Evolutionary conservation across 1,140 invertebrate species (phyloP).

Genomic region (Diprion similis): DNA sequence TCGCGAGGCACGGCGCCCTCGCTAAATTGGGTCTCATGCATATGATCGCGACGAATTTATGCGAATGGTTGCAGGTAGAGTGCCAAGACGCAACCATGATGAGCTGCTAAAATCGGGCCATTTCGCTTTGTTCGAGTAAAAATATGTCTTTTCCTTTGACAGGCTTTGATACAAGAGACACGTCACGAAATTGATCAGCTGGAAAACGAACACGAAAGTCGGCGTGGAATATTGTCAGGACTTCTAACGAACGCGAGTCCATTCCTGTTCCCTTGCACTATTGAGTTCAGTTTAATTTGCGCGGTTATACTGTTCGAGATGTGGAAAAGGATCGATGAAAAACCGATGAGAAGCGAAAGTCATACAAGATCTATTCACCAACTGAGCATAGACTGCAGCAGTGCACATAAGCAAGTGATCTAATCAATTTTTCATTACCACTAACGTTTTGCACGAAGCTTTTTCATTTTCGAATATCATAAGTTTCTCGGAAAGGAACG

Average conservation of each 20-base stretch:
- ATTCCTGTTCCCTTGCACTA: conserved; percentile 89
- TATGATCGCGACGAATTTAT: conserved; percentile 83
- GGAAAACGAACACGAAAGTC: conserved; percentile 56
- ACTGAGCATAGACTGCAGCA: conserved; percentile 89
- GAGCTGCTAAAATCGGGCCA: not conserved
- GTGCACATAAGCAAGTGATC: conserved; percentile 71
- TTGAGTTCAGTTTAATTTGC: conserved; percentile 86
- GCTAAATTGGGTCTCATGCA: conserved; percentile 84
- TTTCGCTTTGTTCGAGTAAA: not conserved
- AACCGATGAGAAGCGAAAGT: conserved; percentile 47
- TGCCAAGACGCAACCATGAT: not conserved
- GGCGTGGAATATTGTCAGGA: conserved; percentile 69
- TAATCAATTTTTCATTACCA: no score
- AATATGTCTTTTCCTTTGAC: not conserved
- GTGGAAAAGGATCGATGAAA: conserved; percentile 73
- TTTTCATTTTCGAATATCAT: no score
- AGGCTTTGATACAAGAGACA: conserved; percentile 77
- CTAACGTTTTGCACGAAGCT: no score
- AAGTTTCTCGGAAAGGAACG: no score
- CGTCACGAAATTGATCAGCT: conserved; percentile 77
- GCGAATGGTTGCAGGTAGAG: conserved; percentile 79
- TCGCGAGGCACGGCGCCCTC: conserved; percentile 68
- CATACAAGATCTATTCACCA: conserved; percentile 69
- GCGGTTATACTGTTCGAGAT: conserved; percentile 86
- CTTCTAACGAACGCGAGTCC: conserved; percentile 82